Evolutionary conservation across 2,888 invertebrate genomes (phyloP).

Genomic region (Lapara coniferarum): DNA sequence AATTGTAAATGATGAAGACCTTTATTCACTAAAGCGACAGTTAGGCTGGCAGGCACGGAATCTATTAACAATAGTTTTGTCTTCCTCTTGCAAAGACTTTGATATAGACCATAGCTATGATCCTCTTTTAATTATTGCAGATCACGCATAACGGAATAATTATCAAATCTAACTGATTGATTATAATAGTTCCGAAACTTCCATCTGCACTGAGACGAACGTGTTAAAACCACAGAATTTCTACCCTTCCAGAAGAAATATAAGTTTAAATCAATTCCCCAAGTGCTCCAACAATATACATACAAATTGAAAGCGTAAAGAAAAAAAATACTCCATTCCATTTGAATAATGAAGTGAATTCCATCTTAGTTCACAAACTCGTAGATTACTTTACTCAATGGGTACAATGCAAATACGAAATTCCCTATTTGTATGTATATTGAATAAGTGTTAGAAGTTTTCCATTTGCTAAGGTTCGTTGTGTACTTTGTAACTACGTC

Average conservation of each 20-base stretch:
- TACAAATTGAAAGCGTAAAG: slow-evolving; percentile 18
- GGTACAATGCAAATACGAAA: slow-evolving; percentile 22
- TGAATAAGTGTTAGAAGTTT: slow-evolving; percentile 23
- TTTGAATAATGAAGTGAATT: slow-evolving; percentile 23
- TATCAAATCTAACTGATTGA: too few relatives aligned
- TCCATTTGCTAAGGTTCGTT: slow-evolving; percentile 20
- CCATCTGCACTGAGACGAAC: background rate
- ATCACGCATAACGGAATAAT: too few relatives aligned
- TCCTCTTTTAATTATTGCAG: too few relatives aligned
- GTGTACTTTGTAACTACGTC: slow-evolving; percentile 13
- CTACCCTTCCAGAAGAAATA: background rate
- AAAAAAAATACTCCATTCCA: slow-evolving; percentile 23
- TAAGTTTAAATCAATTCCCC: slow-evolving; percentile 16
- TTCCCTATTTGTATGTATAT: slow-evolving; percentile 23
- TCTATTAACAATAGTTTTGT: too few relatives aligned
- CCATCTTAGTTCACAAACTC: slow-evolving; percentile 23
- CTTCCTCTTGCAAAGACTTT: too few relatives aligned
- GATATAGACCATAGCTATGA: too few relatives aligned
- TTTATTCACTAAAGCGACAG: too few relatives aligned
- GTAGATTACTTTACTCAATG: slow-evolving; percentile 21
- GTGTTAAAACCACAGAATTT: background rate
- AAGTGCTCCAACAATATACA: slow-evolving; percentile 15
- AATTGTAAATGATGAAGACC: too few relatives aligned
- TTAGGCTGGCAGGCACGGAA: too few relatives aligned
- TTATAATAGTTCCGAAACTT: too few relatives aligned